phyloP scores from a whole-genome alignment of 2,113 vertebrate species.

The Edolisoma coerulescens region DNA sequence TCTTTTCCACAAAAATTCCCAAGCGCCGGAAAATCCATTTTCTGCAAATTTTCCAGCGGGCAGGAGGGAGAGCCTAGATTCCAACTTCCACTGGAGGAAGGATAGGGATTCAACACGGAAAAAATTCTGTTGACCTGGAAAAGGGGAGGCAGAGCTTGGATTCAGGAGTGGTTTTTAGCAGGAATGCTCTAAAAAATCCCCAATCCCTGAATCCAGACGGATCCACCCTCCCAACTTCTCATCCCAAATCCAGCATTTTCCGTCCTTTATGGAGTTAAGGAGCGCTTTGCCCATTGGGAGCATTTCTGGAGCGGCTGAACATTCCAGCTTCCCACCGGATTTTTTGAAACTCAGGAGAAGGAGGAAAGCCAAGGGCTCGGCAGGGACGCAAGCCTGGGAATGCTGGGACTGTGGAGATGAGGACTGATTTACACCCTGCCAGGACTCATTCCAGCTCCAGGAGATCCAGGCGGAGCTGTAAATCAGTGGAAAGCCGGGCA shows the following conservation, averaged over 20 bases:
- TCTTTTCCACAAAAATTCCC: slow-evolving; percentile 30
- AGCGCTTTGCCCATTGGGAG: accelerated
- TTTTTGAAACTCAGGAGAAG: neutral
- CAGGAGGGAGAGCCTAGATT: neutral
- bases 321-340: accelerated
- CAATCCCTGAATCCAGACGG: neutral
- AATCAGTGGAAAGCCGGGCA: neutral
- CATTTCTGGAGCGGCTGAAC: neutral
- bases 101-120: neutral
- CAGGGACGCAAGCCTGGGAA: neutral
- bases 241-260: neutral
- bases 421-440: neutral
- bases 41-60: slow-evolving; percentile 32
- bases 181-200: neutral
- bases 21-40: slow-evolving; percentile 54
- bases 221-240: accelerated
- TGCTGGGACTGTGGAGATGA: accelerated
- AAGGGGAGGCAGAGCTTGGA: neutral
- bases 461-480: neutral
- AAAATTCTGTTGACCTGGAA: neutral
- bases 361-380: neutral
- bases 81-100: neutral
- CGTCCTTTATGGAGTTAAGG: neutral
- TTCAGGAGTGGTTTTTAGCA: neutral
- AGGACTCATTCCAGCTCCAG: neutral